These are phyloP conservation scores for Tragelaphus strepsiceros DNA, from an alignment of 2,113 vertebrate species.

Conservation along the genomic window DNA sequence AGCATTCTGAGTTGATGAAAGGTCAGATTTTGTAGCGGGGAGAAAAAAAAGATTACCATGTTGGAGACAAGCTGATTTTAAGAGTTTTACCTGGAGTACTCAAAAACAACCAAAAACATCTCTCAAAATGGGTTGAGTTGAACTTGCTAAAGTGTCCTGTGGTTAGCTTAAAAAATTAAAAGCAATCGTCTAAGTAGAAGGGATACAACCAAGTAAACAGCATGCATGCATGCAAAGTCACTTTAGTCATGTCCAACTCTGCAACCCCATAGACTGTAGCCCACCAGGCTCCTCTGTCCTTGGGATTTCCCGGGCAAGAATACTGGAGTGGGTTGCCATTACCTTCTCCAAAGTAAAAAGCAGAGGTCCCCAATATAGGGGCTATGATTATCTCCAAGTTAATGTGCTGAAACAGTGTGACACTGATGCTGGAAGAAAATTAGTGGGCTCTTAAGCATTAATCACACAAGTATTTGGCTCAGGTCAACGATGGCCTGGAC, in stretches of 20 bases:
- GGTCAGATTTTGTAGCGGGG: neutral
- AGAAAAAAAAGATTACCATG: neutral
- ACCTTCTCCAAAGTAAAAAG: neutral
- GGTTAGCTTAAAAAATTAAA: slow-evolving; percentile 12
- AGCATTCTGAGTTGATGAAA: neutral
- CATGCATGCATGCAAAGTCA: neutral
- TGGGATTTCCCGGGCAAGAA: neutral
- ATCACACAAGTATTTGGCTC: neutral
- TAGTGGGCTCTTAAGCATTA: neutral
- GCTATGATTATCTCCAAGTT: neutral
- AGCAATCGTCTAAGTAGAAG: neutral
- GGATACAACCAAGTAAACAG: neutral
- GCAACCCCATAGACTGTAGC: neutral
- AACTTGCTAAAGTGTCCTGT: neutral
- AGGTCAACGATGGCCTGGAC: neutral
- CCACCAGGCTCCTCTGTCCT: neutral
- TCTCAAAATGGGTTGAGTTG: neutral
- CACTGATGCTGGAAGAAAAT: neutral
- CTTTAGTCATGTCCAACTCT: neutral
- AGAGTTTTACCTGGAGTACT: neutral
- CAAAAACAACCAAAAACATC: neutral
- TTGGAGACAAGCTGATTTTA: neutral
- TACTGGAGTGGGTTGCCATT: neutral
- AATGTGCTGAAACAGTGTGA: neutral
- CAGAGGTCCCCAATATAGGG: neutral